Conservation (phyloP, 2,113 vertebrate species). For the Pycnonotus jocosus region DNA sequence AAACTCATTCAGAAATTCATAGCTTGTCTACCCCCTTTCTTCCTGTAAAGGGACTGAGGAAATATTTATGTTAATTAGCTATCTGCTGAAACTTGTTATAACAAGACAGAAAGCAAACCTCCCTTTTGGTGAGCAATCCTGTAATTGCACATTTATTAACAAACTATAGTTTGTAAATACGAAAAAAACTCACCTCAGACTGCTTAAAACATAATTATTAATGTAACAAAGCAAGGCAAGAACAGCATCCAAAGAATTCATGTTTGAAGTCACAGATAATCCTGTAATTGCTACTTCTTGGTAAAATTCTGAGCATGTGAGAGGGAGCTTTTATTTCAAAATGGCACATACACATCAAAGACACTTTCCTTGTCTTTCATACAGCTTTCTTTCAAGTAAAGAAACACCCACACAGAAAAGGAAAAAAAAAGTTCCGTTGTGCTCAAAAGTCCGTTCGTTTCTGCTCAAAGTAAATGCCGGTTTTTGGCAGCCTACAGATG, state of each 20-base stretch:
- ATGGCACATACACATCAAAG: constrained; percentile 60
- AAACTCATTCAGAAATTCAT: neutral
- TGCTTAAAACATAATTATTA: constrained; percentile 52
- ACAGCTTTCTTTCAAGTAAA: constrained; percentile 21
- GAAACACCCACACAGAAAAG: neutral
- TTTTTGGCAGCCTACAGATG: constrained; percentile 24
- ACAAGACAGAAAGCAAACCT: neutral
- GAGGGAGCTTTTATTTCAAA: constrained; percentile 47
- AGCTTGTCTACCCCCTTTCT: neutral
- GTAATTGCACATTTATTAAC: neutral
- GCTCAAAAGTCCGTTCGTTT: neutral
- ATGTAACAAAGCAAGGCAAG: constrained; percentile 36
- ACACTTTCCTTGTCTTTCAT: constrained; percentile 42
- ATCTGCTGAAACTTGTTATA: neutral
- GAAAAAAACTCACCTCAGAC: neutral
- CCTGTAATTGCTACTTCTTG: constrained; percentile 68
- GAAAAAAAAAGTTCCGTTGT: neutral
- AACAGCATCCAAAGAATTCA: constrained; percentile 28
- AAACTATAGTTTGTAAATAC: neutral
- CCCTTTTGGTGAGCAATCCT: neutral
- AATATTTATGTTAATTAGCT: neutral
- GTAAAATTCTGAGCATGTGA: constrained; percentile 30
- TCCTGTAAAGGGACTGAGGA: neutral
- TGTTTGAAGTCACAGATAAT: constrained; percentile 68
- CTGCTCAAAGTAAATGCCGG: neutral